Percentiles rank a stretch among this genome's conserved stretches.
Conservation (phyloP, 2,113 vertebrate species). For the Hippoglossus stenolepis region DNA sequence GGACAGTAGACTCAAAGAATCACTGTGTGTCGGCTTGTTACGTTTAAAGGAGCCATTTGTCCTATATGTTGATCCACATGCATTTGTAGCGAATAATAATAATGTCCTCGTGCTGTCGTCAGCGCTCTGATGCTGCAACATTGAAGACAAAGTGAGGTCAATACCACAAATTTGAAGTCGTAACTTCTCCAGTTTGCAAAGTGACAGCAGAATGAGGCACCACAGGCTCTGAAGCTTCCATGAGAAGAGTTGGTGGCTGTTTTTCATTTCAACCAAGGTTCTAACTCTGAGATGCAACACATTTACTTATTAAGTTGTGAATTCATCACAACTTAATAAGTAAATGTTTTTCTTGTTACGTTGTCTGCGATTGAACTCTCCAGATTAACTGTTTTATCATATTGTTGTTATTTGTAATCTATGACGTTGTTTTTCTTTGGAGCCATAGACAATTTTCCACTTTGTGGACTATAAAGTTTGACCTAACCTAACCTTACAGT, state of each 20-base stretch:
- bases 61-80: conserved; percentile 18
- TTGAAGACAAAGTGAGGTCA: conserved; percentile 30
- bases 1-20: conserved; percentile 44
- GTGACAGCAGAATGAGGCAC: conserved; percentile 21
- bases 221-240: background rate
- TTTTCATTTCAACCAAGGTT: conserved; percentile 6
- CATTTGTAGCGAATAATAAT: background rate
- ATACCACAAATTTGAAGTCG: conserved; percentile 20
- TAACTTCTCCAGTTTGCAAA: conserved; percentile 38
- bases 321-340: too few species aligned
- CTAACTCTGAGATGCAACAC: background rate
- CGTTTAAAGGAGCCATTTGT: conserved; percentile 34
- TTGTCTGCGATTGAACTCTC: too few species aligned
- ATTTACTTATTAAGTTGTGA: background rate
- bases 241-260: background rate
- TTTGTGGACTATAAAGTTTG: background rate
- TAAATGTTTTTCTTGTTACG: background rate
- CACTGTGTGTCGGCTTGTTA: conserved; percentile 42
- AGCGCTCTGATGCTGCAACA: conserved; percentile 22
- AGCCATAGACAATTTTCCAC: background rate
- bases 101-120: conserved; percentile 3
- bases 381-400: background rate
- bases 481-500: background rate
- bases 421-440: background rate
- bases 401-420: too few species aligned